Base-by-base conservation (phyloP, 2,888 invertebrate species). In the Pycnomerus fuliginosus region DNA sequence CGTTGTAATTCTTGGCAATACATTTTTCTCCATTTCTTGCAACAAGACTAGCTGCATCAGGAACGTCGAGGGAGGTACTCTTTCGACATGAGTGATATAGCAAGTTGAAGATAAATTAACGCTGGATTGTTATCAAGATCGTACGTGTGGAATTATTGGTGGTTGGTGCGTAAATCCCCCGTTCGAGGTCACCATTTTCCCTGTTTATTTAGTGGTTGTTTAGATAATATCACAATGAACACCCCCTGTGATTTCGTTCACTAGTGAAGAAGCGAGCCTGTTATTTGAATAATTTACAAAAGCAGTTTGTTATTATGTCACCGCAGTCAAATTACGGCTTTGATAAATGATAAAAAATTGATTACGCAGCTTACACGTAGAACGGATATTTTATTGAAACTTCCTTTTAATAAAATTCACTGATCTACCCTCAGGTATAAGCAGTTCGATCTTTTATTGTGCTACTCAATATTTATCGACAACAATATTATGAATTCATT, bases 191-290 rank as follows among this genome's bases (percentile, higher is more conserved):
- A 47, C 37, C 42, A 33, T 42, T 42, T 47, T 38, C 35, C 33
- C 38, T 47, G 47, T 47, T 47, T 47, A 42, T 47, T 42, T 38
- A 47, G 42, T 36, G 37, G 46, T 42, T 46, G 46, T 42, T 36
- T 46, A 46, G 46, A 46, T 46, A 46, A 42, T 38, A 47, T 42
- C 42, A 31, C 31, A 28, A 25, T 42, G 32, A 46, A 46, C 41
- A 40, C 36, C 46, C 46, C 38, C 46, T 36, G 46, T 41, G 42
- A 47, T 47, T 47, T 30, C 40, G 42, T 47, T 42, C 42, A 47
- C 37, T 29, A 22, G 25, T 27, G 33, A 42, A 47, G 41, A 46
- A 40, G 41, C 31, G 46, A 46, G 28, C 30, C 23, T 32, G 32
- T 29, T 46, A 41, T 40, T 46, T 46, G 40, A 36, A 46, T 46